phyloP scores from a whole-genome alignment of 2,888 invertebrate species.

The Tipula unca region DNA sequence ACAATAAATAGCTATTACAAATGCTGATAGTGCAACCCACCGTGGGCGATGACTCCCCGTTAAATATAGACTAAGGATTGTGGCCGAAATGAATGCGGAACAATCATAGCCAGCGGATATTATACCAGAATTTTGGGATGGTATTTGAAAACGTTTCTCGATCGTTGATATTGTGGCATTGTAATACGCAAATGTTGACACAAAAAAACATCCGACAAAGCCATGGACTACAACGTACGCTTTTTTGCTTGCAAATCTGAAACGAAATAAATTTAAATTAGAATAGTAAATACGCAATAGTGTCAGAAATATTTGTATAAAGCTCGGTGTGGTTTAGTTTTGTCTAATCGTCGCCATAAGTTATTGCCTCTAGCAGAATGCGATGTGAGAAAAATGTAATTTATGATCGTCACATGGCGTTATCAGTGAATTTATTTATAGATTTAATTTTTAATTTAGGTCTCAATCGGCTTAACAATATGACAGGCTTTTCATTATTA shows the following conservation, averaged over 20 bases:
- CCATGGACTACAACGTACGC: slow-evolving; percentile 51
- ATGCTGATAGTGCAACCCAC: slow-evolving; percentile 4
- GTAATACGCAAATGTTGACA: slow-evolving; percentile 53
- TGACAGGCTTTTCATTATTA: no score
- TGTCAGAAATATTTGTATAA: neutral
- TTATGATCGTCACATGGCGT: no score
- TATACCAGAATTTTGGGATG: slow-evolving; percentile 52
- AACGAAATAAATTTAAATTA: neutral
- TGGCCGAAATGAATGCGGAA: slow-evolving; percentile 51
- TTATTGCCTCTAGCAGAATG: no score
- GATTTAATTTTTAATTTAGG: no score
- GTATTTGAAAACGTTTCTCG: slow-evolving; percentile 53
- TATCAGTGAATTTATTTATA: no score
- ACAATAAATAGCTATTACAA: slow-evolving; percentile 15
- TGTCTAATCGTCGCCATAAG: no score
- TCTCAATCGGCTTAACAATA: no score
- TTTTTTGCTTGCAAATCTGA: slow-evolving; percentile 49
- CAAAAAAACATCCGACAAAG: slow-evolving; percentile 50
- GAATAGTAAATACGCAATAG: neutral
- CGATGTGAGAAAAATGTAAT: no score
- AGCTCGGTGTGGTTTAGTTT: neutral
- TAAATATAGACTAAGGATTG: slow-evolving; percentile 52
- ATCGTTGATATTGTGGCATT: slow-evolving; percentile 42
- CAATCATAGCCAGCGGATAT: slow-evolving; percentile 58
- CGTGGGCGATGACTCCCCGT: slow-evolving; percentile 33